Conservation (phyloP, 2,888 invertebrate genomes). For the Microctonus hyperodae region DNA sequence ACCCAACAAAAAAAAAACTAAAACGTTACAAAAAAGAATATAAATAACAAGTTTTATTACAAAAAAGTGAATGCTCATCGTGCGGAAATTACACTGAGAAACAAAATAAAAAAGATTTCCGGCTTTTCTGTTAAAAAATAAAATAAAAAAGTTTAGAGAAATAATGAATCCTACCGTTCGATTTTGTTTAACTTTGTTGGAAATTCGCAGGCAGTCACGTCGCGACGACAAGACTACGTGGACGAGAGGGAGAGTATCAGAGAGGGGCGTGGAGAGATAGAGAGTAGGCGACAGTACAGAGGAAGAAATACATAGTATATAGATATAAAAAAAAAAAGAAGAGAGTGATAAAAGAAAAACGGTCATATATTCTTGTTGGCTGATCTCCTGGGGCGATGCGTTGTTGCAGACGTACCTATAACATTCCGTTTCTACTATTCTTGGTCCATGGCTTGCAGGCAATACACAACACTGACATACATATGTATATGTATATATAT, state of each 20-base stretch:
- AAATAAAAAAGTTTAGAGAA: constrained; percentile 1
- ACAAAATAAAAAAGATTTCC: neutral
- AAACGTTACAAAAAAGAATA: neutral
- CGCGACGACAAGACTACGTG: neutral
- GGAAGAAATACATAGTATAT: neutral
- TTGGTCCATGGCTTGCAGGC: neutral
- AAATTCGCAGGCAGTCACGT: constrained; percentile 9
- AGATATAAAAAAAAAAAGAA: neutral
- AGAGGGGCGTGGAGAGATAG: neutral
- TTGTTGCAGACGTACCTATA: constrained; percentile 8
- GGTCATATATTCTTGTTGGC: constrained; percentile 7
- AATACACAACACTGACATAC: neutral
- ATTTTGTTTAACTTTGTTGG: constrained; percentile 19
- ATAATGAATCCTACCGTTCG: constrained; percentile 14
- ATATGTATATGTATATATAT: neutral
- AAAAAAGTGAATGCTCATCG: neutral
- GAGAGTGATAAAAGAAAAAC: constrained; percentile 3
- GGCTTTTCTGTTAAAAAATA: neutral
- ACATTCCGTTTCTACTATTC: neutral
- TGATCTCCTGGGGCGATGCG: neutral
- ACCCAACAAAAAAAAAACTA: too few species aligned
- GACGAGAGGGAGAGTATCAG: neutral
- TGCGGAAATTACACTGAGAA: neutral
- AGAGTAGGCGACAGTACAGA: neutral
- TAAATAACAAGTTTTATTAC: neutral